Evolutionary conservation across 2,113 vertebrate genomes (phyloP).

Genomic region (Anser cygnoides): DNA sequence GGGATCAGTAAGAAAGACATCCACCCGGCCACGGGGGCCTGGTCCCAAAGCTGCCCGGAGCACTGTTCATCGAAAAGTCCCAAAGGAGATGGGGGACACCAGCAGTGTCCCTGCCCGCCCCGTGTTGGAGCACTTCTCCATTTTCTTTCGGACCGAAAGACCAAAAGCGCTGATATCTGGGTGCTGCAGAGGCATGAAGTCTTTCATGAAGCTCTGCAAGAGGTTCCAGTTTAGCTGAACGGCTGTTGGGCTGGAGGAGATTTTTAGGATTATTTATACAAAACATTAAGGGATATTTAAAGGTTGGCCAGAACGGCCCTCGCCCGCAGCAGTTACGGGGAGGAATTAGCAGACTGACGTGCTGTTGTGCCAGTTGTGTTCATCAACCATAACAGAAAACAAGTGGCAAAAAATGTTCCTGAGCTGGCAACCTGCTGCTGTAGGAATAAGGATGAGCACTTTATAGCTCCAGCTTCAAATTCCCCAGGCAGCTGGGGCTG

Average conservation of each 20-base stretch:
- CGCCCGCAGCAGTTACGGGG: rapidly evolving
- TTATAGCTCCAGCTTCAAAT: not conserved
- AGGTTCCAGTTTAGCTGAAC: not conserved
- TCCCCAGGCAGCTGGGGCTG: not conserved
- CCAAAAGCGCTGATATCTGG: too few species aligned
- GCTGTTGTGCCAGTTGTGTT: not conserved
- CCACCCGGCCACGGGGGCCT: not conserved
- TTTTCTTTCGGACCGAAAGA: too few species aligned
- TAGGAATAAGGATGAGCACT: not conserved
- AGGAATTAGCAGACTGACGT: not conserved
- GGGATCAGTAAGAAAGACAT: not conserved
- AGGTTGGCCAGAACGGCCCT: too few species aligned
- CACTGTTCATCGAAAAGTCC: rapidly evolving
- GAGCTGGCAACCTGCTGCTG: not conserved
- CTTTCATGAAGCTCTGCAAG: not conserved
- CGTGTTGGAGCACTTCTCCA: not conserved
- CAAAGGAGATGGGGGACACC: not conserved
- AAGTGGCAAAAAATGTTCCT: not conserved
- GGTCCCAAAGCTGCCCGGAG: rapidly evolving
- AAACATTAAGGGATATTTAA: not conserved
- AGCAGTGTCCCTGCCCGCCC: not conserved
- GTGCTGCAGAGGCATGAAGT: too few species aligned
- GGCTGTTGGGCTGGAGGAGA: not conserved
- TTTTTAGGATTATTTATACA: not conserved
- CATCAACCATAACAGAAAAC: not conserved